Evolutionary conservation across 1,140 invertebrate genomes (phyloP), one percentile per base, ranked within the genome.

Genomic region (Pseudomyrmex gracilis): DNA sequence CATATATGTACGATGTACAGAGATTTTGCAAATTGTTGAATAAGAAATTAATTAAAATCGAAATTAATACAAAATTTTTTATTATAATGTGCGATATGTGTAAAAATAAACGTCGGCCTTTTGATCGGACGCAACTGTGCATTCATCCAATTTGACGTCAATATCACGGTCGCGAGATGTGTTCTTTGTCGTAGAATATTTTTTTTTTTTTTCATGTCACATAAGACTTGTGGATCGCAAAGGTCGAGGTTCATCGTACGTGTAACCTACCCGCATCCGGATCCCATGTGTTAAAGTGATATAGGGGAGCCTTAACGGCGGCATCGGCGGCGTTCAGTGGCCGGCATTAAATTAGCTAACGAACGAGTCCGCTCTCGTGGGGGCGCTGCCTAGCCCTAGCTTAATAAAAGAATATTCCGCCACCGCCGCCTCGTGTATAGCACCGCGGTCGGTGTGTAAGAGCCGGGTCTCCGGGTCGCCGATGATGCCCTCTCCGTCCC

Each of bases 401-500:
- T 93, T 92, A 92, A 93, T 92, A 93, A 92, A 92, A 92, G 89
- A 91, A 93, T 92, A 92, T 87, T 89, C 85, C 77, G 73, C 87
- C 77, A 82, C 49, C 55, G 51, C 64, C 10, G 66, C 67, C 15
- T 4, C 57, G 61, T 66, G 10, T 43, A 43, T n/a, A 13, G n/a
- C 7, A 17, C 60, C 8, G 13, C 24, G 51, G 61, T 55, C 73
- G n/a, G 58, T 53, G 61, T 68, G 58, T 61, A 73, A 70, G 85
- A 83, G 90, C 34, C 92, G 93, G 93, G 93, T 93, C 92, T 93
- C 78, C 93, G 93, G 93, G 93, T 93, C 93, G 93, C 77, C 93
- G 93, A 93, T 93, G 93, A 93, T 93, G 92, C 93, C 92, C 93
- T 92, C 90, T 87, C 88, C 71, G 85, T 91, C 91, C 91, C 87